Evolutionary conservation across 2,113 vertebrate species (phyloP).

Genomic region (Noturus placidus): DNA sequence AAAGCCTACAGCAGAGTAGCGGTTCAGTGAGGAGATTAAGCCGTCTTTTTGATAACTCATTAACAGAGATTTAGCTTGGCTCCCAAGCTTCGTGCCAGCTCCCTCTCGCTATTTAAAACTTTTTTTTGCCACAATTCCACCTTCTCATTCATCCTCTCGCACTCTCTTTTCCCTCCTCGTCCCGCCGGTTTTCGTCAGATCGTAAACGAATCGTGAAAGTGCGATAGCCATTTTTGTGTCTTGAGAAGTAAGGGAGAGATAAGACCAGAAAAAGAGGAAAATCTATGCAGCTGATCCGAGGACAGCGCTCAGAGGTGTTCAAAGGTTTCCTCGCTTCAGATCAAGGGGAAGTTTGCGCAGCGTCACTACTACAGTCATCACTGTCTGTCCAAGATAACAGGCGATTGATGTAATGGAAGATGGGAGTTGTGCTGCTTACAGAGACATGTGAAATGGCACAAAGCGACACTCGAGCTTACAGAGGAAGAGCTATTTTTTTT

Average conservation of each 20-base stretch:
- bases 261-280: conserved; percentile 64
- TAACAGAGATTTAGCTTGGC: conserved; percentile 54
- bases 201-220: conserved; percentile 31
- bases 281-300: conserved; percentile 59
- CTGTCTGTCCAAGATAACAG: conserved; percentile 47
- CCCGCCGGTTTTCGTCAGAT: conserved; percentile 38
- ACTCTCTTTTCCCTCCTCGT: conserved; percentile 11
- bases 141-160: conserved; percentile 12
- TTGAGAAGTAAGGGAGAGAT: conserved; percentile 47
- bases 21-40: conserved; percentile 45
- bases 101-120: background rate
- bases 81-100: conserved; percentile 24
- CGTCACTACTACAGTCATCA: conserved; percentile 35
- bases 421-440: background rate
- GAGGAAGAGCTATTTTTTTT: background rate
- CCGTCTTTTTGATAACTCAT: conserved; percentile 51
- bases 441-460: background rate
- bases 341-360: conserved; percentile 30
- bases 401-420: conserved; percentile 25
- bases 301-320: conserved; percentile 35
- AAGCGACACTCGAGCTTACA: conserved; percentile 14
- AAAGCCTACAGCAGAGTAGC: conserved; percentile 39
- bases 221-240: background rate
- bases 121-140: conserved; percentile 30
- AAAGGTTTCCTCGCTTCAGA: conserved; percentile 22